phyloP scores from a whole-genome alignment of 2,113 vertebrate genomes.

The Trichechus manatus region DNA sequence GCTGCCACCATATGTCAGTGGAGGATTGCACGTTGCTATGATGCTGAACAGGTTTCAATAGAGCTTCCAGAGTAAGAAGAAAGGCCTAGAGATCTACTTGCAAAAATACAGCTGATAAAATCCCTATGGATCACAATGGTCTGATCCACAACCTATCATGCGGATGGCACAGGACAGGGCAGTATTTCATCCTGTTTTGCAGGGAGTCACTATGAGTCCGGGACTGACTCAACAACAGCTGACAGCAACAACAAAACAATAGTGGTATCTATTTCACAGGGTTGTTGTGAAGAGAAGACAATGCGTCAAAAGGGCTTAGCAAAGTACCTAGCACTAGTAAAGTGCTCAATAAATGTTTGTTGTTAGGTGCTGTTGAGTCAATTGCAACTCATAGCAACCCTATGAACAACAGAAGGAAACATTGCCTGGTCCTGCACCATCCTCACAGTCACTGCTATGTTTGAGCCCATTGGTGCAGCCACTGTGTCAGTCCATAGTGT shows the following conservation, averaged over 20 bases:
- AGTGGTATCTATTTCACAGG: neutral
- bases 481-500: too few relatives aligned
- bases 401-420: too few relatives aligned
- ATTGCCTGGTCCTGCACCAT: too few relatives aligned
- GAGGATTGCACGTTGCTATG: neutral
- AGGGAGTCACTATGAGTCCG: neutral
- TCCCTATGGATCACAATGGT: neutral
- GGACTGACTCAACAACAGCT: neutral
- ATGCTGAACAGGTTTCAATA: neutral
- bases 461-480: too few relatives aligned
- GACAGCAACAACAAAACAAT: neutral
- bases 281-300: neutral
- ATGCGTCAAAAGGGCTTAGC: neutral
- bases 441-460: too few relatives aligned
- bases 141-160: neutral
- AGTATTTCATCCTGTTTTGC: neutral
- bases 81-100: neutral
- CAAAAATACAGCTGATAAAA: neutral
- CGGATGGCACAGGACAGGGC: neutral
- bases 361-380: too few relatives aligned
- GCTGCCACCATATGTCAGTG: neutral
- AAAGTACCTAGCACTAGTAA: neutral
- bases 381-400: too few relatives aligned
- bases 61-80: neutral
- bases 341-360: too few relatives aligned